Evolutionary conservation across 2,888 invertebrate genomes (phyloP).

Genomic region (Dyspetes luteomarginatus): DNA sequence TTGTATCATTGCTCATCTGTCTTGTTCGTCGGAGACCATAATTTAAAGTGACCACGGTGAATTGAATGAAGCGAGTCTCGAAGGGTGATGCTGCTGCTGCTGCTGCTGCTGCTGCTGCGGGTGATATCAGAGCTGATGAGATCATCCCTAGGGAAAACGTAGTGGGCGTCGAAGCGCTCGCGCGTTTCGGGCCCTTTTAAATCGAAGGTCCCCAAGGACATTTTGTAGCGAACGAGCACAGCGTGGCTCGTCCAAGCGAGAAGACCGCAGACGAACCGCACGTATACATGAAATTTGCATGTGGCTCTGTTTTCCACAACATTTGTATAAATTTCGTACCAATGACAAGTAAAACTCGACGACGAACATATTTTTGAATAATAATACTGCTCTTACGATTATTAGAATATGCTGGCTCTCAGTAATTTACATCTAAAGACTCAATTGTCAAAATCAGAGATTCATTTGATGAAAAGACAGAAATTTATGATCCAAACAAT

Average conservation of each 20-base stretch:
- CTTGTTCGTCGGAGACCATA: conserved; percentile 29
- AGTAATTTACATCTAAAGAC: not conserved
- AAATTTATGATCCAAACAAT: not conserved
- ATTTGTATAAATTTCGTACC: conserved; percentile 13
- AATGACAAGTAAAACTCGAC: conserved; percentile 22
- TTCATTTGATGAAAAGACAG: not conserved
- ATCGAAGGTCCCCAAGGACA: conserved; percentile 60
- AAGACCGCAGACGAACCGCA: conserved; percentile 52
- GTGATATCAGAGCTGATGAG: conserved; percentile 60
- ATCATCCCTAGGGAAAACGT: conserved; percentile 59
- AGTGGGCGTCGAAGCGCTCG: conserved; percentile 47
- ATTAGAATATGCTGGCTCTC: not conserved
- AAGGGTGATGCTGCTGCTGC: conserved; percentile 48
- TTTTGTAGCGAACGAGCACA: conserved; percentile 28
- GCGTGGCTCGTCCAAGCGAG: conserved; percentile 30
- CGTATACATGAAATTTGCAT: conserved; percentile 40
- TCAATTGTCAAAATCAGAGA: conserved; percentile 12
- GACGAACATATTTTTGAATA: conserved; percentile 24
- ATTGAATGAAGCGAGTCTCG: conserved; percentile 65
- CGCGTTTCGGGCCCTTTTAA: conserved; percentile 62
- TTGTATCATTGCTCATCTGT: conserved; percentile 26
- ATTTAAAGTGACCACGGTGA: conserved; percentile 62
- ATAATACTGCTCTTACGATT: conserved; percentile 29
- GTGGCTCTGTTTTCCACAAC: conserved; percentile 46
- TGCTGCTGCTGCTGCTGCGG: conserved; percentile 38